Evolutionary conservation across 2,113 vertebrate genomes (phyloP), one percentile per base, ranked within the genome.

Genomic region (Leptosomus discolor): DNA sequence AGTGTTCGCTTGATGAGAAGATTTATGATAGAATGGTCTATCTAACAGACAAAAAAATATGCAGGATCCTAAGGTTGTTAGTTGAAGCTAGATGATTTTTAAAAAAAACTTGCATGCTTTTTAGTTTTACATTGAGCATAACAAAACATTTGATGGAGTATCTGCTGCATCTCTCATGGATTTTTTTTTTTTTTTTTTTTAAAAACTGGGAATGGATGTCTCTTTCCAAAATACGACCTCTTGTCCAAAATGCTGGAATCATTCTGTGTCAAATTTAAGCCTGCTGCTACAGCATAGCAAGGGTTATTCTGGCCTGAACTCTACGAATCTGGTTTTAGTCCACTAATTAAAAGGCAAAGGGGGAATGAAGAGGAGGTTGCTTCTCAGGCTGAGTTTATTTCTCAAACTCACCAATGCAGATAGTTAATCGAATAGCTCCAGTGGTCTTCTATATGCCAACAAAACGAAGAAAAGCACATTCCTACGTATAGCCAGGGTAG

Each of bases 391-490:
- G 73, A 43, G 50, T 54, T 87, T 32, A 23, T 21, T 67, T 45
- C 37, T 15, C 14, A 50, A 79, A 97, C 98, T 98, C 98, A 99
- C 99, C 99, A 99, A 93, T 99, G 99, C 96, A 99, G 98, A 95
- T 99, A 99, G 97, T 99, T 99, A 97, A 99, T 99, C 3, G 99
- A 99, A 94, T 99, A 99, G 97, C 99, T 99, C 99, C 99, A 99
- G 83, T 99, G 99, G 98, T 99, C 99, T 95, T 99, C 99, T 46
- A 99, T 99, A 94, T 99, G 99, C 99, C 99, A 99, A 93, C 99
- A 99, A 97, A 99, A 99, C 15, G 99, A 99, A 51, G 99, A 99
- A 97, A 99, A 99, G 97, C 99, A 99, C 99, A 99, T 99, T 91
- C 99, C 99, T 8, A 99, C 99, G 2, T 99, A 99, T 3, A 99